Evolutionary conservation across 2,797 vertebrate species (phyloP).

Genomic region (Salmo trutta): DNA sequence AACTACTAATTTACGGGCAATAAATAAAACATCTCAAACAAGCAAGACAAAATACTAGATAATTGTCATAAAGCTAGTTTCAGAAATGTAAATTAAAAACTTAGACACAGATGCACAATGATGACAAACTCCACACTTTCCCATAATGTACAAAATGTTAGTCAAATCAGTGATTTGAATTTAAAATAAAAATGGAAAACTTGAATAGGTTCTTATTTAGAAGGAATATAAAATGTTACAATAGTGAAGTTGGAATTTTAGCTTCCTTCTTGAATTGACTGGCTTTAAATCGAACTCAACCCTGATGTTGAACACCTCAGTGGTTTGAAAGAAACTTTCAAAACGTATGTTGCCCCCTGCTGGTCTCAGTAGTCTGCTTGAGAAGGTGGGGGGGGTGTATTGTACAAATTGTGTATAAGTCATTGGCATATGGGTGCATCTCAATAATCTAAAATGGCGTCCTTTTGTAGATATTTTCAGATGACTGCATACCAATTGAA

Average conservation of each 20-base stretch:
- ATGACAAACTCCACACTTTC: not conserved
- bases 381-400: no score
- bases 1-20: not conserved
- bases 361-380: slow-evolving; percentile 20
- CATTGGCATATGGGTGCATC: no score
- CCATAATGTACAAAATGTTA: not conserved
- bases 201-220: no score
- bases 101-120: not conserved
- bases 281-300: not conserved
- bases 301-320: not conserved
- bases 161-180: no score
- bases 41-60: not conserved
- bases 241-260: not conserved
- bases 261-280: no score
- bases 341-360: slow-evolving; percentile 51
- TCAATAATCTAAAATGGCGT: no score
- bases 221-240: not conserved
- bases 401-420: no score
- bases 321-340: not conserved
- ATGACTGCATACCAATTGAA: no score
- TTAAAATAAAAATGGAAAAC: no score
- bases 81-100: not conserved
- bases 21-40: no score
- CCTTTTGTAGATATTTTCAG: no score
- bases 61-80: not conserved